phyloP scores from a whole-genome alignment of 2,888 invertebrate species.

The Cheilosia urbana region DNA sequence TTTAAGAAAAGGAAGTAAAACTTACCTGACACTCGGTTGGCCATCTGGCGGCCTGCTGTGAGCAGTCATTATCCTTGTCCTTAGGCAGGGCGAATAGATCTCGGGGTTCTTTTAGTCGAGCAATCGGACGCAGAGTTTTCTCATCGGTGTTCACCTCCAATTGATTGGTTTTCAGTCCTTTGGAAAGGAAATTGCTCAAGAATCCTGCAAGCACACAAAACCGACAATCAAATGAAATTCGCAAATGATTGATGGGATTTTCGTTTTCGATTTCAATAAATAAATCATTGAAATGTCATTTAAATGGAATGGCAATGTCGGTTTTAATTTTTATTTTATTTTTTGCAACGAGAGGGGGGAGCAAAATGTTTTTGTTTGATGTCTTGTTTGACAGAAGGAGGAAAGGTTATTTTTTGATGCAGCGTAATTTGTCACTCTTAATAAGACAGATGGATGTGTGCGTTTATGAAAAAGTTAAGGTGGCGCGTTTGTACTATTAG shows the following conservation, averaged over 20 bases:
- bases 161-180: conserved; percentile 87
- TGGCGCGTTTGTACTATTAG: too few relatives aligned
- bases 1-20: conserved; percentile 3
- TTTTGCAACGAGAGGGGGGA: neutral
- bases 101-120: conserved; percentile 88
- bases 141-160: conserved; percentile 88
- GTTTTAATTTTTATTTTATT: too few relatives aligned
- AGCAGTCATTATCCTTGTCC: conserved; percentile 87
- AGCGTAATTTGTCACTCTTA: neutral
- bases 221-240: conserved; percentile 18
- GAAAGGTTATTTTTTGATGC: neutral
- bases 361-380: neutral
- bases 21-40: conserved; percentile 94
- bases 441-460: neutral
- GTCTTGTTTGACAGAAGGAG: conserved; percentile 1
- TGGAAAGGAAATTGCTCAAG: conserved; percentile 83
- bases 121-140: conserved; percentile 87
- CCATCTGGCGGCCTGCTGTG: conserved; percentile 93
- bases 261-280: conserved; percentile 19
- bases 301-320: too few relatives aligned
- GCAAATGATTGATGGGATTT: conserved; percentile 33
- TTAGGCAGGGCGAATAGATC: conserved; percentile 89
- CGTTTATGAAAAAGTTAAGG: neutral
- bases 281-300: too few relatives aligned
- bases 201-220: conserved; percentile 79